phyloP scores from a whole-genome alignment of 2,797 vertebrate species.

The Urocyon cinereoargenteus region DNA sequence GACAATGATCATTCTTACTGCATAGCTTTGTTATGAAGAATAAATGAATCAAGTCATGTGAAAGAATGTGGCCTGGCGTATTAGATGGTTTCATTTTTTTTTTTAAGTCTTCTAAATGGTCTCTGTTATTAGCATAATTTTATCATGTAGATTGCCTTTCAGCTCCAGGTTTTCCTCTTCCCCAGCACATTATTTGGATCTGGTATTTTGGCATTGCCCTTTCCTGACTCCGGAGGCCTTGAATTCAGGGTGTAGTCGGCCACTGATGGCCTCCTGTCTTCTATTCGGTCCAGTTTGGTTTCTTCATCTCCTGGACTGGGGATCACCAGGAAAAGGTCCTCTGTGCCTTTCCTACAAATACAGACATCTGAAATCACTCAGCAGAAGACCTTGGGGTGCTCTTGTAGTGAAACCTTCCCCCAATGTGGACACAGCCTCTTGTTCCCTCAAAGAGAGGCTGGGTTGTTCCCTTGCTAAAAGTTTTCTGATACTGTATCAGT shows the following conservation, averaged over 20 bases:
- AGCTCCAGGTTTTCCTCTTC: constrained; percentile 67
- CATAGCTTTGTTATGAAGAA: constrained; percentile 25
- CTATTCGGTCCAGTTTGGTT: background rate
- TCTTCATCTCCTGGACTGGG: background rate
- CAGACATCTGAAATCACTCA: constrained; percentile 63
- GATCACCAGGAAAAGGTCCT: background rate
- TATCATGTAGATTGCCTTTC: constrained; percentile 59
- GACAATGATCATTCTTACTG: background rate
- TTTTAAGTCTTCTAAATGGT: background rate
- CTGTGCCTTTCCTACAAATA: constrained; percentile 31
- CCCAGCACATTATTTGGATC: constrained; percentile 53
- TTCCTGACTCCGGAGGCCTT: constrained; percentile 41
- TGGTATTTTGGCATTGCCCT: constrained; percentile 57
- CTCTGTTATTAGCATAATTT: constrained; percentile 66
- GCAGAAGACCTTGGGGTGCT: constrained; percentile 65
- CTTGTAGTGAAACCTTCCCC: background rate
- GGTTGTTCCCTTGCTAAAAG: constrained; percentile 64
- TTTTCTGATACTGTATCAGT: constrained; percentile 65
- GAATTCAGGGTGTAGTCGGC: constrained; percentile 34
- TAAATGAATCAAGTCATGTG: constrained; percentile 36
- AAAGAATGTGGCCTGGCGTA: constrained; percentile 53
- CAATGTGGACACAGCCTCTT: background rate
- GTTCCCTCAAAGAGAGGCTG: background rate
- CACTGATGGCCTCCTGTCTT: background rate
- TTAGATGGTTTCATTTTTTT: constrained; percentile 53